Evolutionary conservation across 2,113 vertebrate genomes (phyloP), one percentile per base, ranked within the genome.

Genomic region (Tricholaema leucomelas): DNA sequence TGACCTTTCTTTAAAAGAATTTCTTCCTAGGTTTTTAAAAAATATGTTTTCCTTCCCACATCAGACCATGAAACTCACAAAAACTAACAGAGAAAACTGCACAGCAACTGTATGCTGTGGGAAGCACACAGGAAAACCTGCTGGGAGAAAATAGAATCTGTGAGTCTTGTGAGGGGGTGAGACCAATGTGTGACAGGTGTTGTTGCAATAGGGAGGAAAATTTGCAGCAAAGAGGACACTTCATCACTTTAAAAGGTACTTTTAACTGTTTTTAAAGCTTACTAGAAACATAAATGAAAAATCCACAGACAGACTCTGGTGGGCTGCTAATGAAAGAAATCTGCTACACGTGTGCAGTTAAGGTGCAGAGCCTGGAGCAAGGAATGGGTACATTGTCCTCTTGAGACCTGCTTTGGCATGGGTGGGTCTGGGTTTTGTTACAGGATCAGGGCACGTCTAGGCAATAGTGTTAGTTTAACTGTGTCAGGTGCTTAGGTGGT

Each of bases 261-360:
- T 87, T 65, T 36, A 72, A 81, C 18, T 28, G 55, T 28, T 76
- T 80, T 46, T 56, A 31, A 81, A 52, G 58, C 33, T 63, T 71
- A 15, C 15, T 52, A 30, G 76, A 77, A 74, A 25, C 10, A 3
- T 52, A 48, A 67, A 30, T 33, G 42, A 58, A 80, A 54, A 40
- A 73, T 69, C 40, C 14, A 8, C 2, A 25, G 83, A 40, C n/a
- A 23, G 46, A 27, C 28, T 38, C 50, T 31, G 52, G 28, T 38
- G 54, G 9, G 42, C 36, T 67, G n/a, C 23, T 12, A 40, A 24
- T 15, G 27, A 36, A 60, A 91, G 69, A 50, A 40, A 63, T 63
- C 15, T 38, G n/a, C 18, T 73, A 35, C 2, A 4, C 0, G 0
- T 15, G 17, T 74, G 31, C 0, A 2, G 17, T 46, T 60, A 71